Evolutionary conservation across 2,113 vertebrate species (phyloP).

Genomic region (Microtus oregoni): DNA sequence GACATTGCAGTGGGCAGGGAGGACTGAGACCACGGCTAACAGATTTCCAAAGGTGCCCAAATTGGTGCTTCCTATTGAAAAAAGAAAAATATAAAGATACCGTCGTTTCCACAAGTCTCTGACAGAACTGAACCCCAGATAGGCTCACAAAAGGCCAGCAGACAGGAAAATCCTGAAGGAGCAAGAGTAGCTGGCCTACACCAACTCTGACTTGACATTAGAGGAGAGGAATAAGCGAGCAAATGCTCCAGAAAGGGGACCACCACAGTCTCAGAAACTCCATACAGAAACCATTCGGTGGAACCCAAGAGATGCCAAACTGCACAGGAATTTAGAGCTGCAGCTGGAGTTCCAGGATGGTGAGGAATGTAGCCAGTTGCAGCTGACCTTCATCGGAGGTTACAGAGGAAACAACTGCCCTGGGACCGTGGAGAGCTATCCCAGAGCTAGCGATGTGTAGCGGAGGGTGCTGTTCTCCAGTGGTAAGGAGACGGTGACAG

Average conservation of each 20-base stretch:
- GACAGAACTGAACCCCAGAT: no score
- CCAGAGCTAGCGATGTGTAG: neutral
- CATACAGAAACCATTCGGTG: conserved; percentile 94
- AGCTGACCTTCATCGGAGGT: neutral
- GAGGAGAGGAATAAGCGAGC: conserved; percentile 95
- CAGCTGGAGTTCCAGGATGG: conserved; percentile 92
- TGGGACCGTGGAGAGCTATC: no score
- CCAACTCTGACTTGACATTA: conserved; percentile 93
- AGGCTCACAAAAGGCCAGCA: conserved; percentile 68
- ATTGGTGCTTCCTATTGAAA: neutral
- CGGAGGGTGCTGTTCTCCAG: neutral
- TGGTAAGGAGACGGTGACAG: neutral
- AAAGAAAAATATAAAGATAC: neutral
- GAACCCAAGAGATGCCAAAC: conserved; percentile 93
- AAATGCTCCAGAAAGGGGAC: conserved; percentile 94
- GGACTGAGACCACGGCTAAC: neutral
- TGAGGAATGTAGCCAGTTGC: conserved; percentile 60
- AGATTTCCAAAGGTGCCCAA: neutral
- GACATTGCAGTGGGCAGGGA: neutral
- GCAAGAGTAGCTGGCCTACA: conserved; percentile 92
- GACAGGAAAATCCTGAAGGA: conserved; percentile 96
- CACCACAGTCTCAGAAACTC: conserved; percentile 94
- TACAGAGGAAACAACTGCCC: neutral
- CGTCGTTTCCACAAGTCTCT: neutral
- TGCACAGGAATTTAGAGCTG: conserved; percentile 95